Base-by-base conservation (phyloP, 1,140 invertebrate genomes). In the Drosophila prosaltans region DNA sequence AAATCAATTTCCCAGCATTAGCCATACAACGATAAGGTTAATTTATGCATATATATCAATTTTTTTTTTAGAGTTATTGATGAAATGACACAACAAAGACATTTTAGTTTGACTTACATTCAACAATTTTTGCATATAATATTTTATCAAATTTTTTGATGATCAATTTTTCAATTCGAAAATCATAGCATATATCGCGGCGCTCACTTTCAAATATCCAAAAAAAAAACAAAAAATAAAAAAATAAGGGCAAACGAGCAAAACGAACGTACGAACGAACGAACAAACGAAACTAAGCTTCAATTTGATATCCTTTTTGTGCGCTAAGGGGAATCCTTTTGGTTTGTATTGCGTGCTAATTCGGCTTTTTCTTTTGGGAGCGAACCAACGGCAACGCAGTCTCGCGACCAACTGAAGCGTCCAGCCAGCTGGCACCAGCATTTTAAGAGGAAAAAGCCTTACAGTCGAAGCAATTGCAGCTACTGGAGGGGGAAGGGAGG, bases 381-480 rank as follows among this genome's bases (percentile, higher is more conserved):
- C 72, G 69, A 75, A 75, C 74, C 73, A 80, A 88, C 80, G 69
- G 76, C 80, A 72, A 73, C 72, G 85, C 85, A 84, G 84, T 84
- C 85, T 73, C 84, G 85, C 84, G 84, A 90, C 84, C 85, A 84
- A 89, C 84, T 89, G 84, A 90, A 69, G 81, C 74, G 69, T 72
- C 54, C 43, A 45, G 57, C 72, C 62, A 72, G 58, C 43, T 64
- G 48, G 67, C 78, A 79, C 64, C 70, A 71, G 55, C 85, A 84
- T 89, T 89, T 89, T 90, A 89, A 72, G 64, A 80, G 67, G 71
- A 69, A 74, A 74, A 70, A 70, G 59, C 36, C 24, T 40, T 11
- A 10, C 59, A 40, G 55, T 45, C 9, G 36, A 26, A 62, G 32
- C 48, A 55, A 30, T 39, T 30, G 51, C 63, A 39, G 63, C 21